phyloP scores from a whole-genome alignment of 2,113 vertebrate genomes.

The Labeo rohita region DNA sequence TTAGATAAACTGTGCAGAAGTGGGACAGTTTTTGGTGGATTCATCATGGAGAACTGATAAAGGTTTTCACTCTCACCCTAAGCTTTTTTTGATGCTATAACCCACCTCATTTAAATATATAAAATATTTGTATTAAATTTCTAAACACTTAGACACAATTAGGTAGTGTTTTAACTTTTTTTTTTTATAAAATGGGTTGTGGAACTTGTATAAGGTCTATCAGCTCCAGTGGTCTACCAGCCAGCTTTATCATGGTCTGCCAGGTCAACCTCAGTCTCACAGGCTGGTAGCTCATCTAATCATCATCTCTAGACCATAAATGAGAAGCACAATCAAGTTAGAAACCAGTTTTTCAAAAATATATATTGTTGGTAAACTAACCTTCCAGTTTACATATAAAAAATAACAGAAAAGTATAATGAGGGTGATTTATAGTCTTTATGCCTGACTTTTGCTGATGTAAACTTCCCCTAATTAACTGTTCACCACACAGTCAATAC shows the following conservation, averaged over 20 bases:
- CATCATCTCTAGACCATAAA: neutral
- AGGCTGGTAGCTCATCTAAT: neutral
- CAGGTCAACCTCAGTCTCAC: neutral
- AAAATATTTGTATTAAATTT: neutral
- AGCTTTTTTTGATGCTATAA: neutral
- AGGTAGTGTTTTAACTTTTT: neutral
- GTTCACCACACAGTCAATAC: neutral
- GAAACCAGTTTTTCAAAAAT: neutral
- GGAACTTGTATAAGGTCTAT: neutral
- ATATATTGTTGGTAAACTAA: neutral
- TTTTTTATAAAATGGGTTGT: neutral
- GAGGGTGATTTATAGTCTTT: neutral
- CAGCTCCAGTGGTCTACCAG: neutral
- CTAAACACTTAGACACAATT: neutral
- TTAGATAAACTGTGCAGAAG: neutral
- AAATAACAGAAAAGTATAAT: neutral
- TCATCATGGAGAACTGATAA: neutral
- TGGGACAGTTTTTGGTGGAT: neutral
- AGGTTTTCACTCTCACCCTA: neutral
- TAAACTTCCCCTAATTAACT: neutral
- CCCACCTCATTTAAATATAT: too few relatives aligned
- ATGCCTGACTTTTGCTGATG: neutral
- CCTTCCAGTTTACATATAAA: neutral
- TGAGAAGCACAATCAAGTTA: neutral
- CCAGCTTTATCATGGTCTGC: neutral